phyloP scores from a whole-genome alignment of 2,113 vertebrate genomes.

The Sigmodon hispidus region DNA sequence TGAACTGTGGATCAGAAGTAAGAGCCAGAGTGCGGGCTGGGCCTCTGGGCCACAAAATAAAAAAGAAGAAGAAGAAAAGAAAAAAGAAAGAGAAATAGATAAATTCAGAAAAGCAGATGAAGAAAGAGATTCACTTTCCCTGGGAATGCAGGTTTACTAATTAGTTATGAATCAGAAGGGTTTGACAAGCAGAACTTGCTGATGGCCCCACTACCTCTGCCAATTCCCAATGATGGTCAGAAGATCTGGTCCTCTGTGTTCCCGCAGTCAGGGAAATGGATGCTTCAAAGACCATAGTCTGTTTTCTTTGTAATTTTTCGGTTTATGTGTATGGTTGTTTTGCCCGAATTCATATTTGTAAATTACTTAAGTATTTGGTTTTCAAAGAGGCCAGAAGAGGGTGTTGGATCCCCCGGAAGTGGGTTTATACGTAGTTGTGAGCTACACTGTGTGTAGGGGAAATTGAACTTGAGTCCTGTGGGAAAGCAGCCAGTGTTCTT shows the following conservation, averaged over 20 bases:
- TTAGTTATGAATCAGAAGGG: not conserved
- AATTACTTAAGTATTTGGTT: not conserved
- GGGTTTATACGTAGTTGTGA: not conserved
- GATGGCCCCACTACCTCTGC: not conserved
- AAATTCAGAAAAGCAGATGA: not conserved
- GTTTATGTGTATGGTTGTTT: not conserved
- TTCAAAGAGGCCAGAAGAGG: not conserved
- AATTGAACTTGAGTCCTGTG: not conserved
- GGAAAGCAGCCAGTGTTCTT: not conserved
- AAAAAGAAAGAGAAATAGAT: too few species aligned
- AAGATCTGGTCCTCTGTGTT: not conserved
- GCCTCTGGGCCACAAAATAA: not conserved
- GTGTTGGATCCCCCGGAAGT: not conserved
- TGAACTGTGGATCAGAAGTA: not conserved
- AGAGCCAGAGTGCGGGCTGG: not conserved
- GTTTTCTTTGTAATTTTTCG: not conserved
- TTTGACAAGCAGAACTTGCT: not conserved
- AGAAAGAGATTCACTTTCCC: not conserved
- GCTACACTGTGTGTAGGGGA: too few species aligned
- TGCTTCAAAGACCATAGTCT: constrained; percentile 6
- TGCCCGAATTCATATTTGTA: not conserved
- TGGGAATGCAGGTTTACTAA: not conserved
- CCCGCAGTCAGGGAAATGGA: not conserved
- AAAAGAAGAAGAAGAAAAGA: not conserved
- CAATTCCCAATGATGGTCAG: not conserved